Conservation (phyloP, 2,888 invertebrate species). For the Xestobium rufovillosum region DNA sequence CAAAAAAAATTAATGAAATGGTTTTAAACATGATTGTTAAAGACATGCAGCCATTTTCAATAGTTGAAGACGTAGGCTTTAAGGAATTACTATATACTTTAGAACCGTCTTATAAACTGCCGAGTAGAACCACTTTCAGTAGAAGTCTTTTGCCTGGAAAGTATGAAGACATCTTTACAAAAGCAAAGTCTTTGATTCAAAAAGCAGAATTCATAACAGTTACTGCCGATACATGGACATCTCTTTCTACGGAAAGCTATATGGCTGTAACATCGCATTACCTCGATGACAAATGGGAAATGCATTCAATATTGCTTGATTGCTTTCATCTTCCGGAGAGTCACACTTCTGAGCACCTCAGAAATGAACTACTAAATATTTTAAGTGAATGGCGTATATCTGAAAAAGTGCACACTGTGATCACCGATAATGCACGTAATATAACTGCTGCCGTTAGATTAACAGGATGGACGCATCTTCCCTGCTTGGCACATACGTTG, state of each 20-base stretch:
- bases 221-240: constrained; percentile 25
- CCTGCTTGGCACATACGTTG: constrained; percentile 26
- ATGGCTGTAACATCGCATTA: constrained; percentile 25
- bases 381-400: constrained; percentile 20
- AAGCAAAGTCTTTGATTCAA: not conserved
- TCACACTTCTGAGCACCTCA: constrained; percentile 24
- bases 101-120: constrained; percentile 5
- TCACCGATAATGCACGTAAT: constrained; percentile 28
- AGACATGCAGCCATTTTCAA: constrained; percentile 9
- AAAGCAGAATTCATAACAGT: not conserved
- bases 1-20: constrained; percentile 10
- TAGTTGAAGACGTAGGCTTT: constrained; percentile 11
- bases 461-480: constrained; percentile 25
- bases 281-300: constrained; percentile 11
- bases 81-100: constrained; percentile 4
- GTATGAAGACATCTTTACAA: not conserved
- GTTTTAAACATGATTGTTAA: constrained; percentile 12
- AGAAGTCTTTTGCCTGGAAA: not conserved
- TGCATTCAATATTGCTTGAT: constrained; percentile 4
- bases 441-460: constrained; percentile 27
- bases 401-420: constrained; percentile 24
- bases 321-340: constrained; percentile 9
- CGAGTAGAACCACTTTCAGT: not conserved
- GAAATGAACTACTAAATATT: constrained; percentile 13
- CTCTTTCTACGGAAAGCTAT: constrained; percentile 20